Percentiles rank a stretch among this genome's conserved stretches.
Evolutionary conservation across 2,113 vertebrate species (phyloP).

Genomic region (Pristiophorus japonicus): DNA sequence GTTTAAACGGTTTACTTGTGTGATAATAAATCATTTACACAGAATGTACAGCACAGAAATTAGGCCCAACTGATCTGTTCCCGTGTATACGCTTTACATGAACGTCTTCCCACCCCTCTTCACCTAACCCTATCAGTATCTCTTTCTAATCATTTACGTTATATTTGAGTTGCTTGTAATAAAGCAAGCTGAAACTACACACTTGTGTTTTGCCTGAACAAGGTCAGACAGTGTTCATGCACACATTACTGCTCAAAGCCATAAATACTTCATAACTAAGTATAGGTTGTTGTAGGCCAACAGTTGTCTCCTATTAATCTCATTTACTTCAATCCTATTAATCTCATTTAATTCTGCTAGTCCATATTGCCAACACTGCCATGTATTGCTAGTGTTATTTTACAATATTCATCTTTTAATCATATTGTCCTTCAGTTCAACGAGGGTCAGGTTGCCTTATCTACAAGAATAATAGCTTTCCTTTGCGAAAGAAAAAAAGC

Average conservation of each 20-base stretch:
- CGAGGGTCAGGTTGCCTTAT: neutral
- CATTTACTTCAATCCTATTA: neutral
- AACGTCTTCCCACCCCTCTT: neutral
- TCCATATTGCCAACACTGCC: neutral
- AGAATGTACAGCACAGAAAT: neutral
- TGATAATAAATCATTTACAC: neutral
- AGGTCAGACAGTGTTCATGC: neutral
- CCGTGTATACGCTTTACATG: no score
- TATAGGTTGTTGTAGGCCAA: neutral
- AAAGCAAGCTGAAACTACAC: neutral
- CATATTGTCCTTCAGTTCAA: slow-evolving; percentile 2
- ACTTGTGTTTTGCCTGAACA: neutral
- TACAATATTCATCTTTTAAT: neutral
- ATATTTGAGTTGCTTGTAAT: neutral
- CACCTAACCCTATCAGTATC: neutral
- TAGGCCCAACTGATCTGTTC: no score
- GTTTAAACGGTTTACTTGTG: neutral
- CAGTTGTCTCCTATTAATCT: neutral
- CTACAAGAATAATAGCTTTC: neutral
- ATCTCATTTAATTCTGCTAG: neutral
- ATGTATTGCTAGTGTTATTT: neutral
- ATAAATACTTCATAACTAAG: neutral
- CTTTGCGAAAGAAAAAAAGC: neutral
- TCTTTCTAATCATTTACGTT: neutral
- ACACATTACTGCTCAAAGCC: neutral